A percentile compares a stretch with the other conserved stretches of the same genome.
Evolutionary conservation across 2,888 invertebrate species (phyloP).

Genomic region (Lissonota sp.): DNA sequence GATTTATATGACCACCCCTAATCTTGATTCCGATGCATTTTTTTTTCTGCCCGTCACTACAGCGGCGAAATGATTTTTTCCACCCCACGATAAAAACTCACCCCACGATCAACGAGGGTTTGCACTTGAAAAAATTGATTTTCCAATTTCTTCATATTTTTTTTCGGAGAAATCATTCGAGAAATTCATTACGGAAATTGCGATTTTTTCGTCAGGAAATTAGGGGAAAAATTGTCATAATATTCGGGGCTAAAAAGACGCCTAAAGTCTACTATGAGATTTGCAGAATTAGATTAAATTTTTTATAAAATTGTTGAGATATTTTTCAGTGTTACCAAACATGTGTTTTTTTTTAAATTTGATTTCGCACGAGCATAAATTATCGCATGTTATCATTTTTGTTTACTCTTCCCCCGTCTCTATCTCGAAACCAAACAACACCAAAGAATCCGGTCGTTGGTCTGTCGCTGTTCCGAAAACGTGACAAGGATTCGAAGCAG

Average conservation of each 20-base stretch:
- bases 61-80: too few species aligned
- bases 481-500: conserved; percentile 83
- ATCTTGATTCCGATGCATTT: conserved; percentile 72
- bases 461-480: conserved; percentile 84
- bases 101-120: too few species aligned
- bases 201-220: too few species aligned
- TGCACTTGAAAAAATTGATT: background rate
- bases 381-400: conserved; percentile 77
- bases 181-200: too few species aligned
- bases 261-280: background rate
- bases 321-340: background rate
- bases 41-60: background rate
- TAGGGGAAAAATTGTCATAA: background rate
- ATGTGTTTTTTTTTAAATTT: conserved; percentile 43
- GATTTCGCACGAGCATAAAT: conserved; percentile 66
- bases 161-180: background rate
- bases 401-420: conserved; percentile 66
- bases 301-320: too few species aligned
- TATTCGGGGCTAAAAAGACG: background rate
- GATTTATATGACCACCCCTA: conserved; percentile 75
- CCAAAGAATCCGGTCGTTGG: conserved; percentile 84
- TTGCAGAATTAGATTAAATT: too few species aligned
- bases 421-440: conserved; percentile 67
- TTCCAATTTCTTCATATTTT: background rate
- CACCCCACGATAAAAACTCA: too few species aligned